These are phyloP conservation scores for Psilopsiagon aurifrons DNA, from an alignment of 2,113 vertebrate species.

Conservation along the genomic window DNA sequence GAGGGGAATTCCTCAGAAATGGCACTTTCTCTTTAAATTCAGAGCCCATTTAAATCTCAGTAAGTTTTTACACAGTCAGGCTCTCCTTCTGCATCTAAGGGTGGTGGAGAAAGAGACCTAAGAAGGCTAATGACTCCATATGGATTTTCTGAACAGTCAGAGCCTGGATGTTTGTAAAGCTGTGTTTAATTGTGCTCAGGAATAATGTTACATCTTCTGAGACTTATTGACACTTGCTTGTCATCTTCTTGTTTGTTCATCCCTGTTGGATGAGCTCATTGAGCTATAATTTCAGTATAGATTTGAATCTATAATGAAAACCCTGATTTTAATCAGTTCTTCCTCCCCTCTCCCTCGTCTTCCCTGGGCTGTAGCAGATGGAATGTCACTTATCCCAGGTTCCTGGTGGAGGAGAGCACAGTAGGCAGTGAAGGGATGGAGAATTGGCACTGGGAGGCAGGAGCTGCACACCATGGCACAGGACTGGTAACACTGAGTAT, in stretches of 20 bases:
- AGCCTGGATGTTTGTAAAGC: background rate
- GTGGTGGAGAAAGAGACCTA: background rate
- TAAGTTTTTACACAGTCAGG: background rate
- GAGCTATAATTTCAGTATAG: background rate
- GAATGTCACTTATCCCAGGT: background rate
- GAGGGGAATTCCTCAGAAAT: background rate
- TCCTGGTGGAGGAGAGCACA: background rate
- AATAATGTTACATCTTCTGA: background rate
- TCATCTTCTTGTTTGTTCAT: background rate
- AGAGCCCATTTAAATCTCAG: background rate
- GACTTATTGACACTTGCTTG: background rate
- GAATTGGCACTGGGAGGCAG: background rate
- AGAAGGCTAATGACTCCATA: background rate
- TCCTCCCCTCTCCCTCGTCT: background rate
- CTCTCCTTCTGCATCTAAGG: background rate
- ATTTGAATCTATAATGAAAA: background rate
- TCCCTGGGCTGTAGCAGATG: background rate
- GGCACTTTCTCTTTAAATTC: background rate
- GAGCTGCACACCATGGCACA: background rate
- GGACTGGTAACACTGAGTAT: background rate
- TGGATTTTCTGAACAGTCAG: background rate
- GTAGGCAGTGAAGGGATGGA: background rate
- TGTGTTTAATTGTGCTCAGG: conserved; percentile 11
- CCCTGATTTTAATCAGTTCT: background rate
- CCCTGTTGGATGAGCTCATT: background rate